Evolutionary conservation across 2,888 invertebrate genomes (phyloP).

Genomic region (Andrena haemorrhoa): DNA sequence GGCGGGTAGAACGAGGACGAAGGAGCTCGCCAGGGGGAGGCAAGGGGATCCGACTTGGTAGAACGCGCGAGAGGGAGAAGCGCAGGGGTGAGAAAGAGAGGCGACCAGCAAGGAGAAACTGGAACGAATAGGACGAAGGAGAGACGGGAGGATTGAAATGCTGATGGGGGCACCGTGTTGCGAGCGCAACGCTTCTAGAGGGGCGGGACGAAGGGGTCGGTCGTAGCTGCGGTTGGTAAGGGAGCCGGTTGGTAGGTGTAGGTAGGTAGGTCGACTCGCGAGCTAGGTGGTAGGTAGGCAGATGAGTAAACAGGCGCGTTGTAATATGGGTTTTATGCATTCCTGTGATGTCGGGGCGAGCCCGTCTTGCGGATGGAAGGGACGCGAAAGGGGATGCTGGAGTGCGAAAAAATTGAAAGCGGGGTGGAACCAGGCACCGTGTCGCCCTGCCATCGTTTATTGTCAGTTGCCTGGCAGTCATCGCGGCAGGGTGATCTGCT

Average conservation of each 20-base stretch:
- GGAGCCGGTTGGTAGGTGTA: conserved; percentile 30
- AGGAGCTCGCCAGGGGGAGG: not conserved
- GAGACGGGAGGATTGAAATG: conserved; percentile 47
- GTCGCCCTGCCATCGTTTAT: not conserved
- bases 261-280: conserved; percentile 38
- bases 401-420: conserved; percentile 6
- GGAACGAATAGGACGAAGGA: conserved; percentile 21
- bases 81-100: not conserved
- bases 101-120: conserved; percentile 34
- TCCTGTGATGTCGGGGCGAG: conserved; percentile 20
- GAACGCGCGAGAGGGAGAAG: not conserved
- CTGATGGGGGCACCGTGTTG: conserved; percentile 48
- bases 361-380: conserved; percentile 12
- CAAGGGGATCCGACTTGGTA: not conserved
- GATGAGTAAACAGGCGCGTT: conserved; percentile 51
- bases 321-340: conserved; percentile 56
- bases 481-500: not conserved
- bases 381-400: not conserved
- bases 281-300: conserved; percentile 29
- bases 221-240: conserved; percentile 38
- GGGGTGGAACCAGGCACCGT: not conserved
- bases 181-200: conserved; percentile 62
- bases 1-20: conserved; percentile 24
- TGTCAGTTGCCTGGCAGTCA: not conserved
- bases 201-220: conserved; percentile 50